phyloP scores from a whole-genome alignment of 2,888 invertebrate genomes.

The Eilema sororculum region DNA sequence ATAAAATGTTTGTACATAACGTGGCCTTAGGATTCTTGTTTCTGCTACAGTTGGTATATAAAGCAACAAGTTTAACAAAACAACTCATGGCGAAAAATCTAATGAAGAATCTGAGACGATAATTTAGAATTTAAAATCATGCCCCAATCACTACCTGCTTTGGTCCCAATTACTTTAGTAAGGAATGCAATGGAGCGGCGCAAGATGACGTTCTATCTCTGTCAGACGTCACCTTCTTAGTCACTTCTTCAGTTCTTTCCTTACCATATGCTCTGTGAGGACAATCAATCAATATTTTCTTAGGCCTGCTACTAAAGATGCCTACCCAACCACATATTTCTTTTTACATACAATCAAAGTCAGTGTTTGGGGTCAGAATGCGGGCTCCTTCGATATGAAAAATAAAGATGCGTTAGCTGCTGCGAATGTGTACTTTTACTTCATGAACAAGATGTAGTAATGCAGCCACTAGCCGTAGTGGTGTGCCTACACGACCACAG shows the following conservation, averaged over 20 bases:
- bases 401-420: no score
- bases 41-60: background rate
- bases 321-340: background rate
- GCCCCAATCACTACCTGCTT: background rate
- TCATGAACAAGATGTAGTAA: no score
- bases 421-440: no score
- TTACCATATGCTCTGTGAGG: no score
- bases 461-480: no score
- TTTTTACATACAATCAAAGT: background rate
- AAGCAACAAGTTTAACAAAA: conserved; percentile 6
- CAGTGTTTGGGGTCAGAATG: no score
- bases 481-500: no score
- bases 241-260: no score
- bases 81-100: background rate
- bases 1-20: conserved; percentile 15
- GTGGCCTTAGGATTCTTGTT: background rate
- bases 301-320: no score
- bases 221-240: background rate
- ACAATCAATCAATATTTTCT: background rate
- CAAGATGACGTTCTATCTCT: background rate
- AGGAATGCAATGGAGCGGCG: background rate
- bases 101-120: background rate
- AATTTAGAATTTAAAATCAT: background rate
- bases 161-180: background rate
- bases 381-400: no score